Evolutionary conservation across 1,140 invertebrate genomes (phyloP), one percentile per base, ranked within the genome.

Genomic region (Onthophagus taurus): DNA sequence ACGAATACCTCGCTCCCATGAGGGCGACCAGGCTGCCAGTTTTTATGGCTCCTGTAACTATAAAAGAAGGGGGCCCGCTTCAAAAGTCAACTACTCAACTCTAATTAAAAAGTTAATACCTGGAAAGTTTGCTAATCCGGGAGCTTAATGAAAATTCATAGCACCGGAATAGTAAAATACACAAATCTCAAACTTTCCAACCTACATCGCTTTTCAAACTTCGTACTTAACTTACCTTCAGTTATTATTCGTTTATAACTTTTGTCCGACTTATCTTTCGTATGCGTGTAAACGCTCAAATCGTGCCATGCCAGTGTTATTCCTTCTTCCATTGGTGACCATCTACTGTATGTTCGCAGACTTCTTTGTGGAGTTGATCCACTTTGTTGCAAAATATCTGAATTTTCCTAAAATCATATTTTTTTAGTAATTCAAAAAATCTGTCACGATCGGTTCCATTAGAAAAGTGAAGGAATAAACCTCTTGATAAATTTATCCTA

Each of bases 1-100:
- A n/a, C n/a, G n/a, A n/a, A n/a, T 71, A 84, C 81, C 81, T 93
- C 20, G 89, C 80, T 45, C 93, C 92, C 78, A 96, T 87, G 41
- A 96, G 74, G 2, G 90, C 91, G 46, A 90, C 77, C 44, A 96
- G 66, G 56, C 83, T 81, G 7, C 89, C 90, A 13, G 88, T 79
- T 58, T 80, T 79, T 0, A 88, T 83, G 47, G 72, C 85, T 16
- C 83, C 83, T 37, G 74, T 77, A 0, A 80, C 80, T 82, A 57
- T 38, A 61, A 57, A 24, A 42, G 39, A 12, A n/a, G n/a, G n/a
- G n/a, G n/a, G n/a, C n/a, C n/a, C n/a, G n/a, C n/a, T n/a, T n/a
- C n/a, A n/a, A n/a, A n/a, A n/a, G n/a, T n/a, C n/a, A n/a, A n/a
- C n/a, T n/a, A n/a, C n/a, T n/a, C n/a, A n/a, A n/a, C n/a, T n/a